Evolutionary conservation across 2,113 vertebrate species (phyloP).

Genomic region (Alethe castanea): DNA sequence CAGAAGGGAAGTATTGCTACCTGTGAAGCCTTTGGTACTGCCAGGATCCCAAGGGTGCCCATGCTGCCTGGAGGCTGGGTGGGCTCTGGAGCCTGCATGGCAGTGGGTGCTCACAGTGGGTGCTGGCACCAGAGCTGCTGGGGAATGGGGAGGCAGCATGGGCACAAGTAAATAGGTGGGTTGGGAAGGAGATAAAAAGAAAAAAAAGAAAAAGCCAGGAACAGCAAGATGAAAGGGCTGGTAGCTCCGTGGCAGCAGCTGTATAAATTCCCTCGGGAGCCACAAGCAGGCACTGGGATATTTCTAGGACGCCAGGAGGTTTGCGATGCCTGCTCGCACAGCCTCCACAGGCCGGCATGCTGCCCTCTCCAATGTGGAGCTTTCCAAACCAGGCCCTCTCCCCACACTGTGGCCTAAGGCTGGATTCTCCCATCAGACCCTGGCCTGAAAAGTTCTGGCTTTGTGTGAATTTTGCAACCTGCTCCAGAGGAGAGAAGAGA

Average conservation of each 20-base stretch:
- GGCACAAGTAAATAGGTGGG: neutral
- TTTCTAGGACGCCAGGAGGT: neutral
- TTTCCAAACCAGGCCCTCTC: neutral
- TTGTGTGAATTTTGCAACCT: neutral
- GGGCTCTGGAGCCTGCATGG: accelerated
- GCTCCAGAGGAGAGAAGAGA: neutral
- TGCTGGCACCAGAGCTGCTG: accelerated
- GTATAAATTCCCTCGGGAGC: neutral
- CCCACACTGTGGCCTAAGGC: neutral
- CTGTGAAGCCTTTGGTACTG: neutral
- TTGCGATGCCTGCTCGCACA: neutral
- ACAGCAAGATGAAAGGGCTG: neutral
- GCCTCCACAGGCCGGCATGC: neutral
- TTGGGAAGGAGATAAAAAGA: neutral
- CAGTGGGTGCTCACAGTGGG: accelerated
- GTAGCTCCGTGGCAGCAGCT: neutral
- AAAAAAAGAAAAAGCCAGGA: neutral
- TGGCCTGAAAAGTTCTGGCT: neutral
- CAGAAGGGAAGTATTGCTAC: neutral
- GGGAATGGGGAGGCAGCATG: accelerated
- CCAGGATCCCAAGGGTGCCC: neutral
- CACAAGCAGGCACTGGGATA: neutral
- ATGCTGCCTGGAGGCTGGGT: accelerated
- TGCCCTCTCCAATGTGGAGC: accelerated
- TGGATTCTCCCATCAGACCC: neutral